Conservation (phyloP, 2,888 invertebrate genomes). For the Meghimatium bilineatum region DNA sequence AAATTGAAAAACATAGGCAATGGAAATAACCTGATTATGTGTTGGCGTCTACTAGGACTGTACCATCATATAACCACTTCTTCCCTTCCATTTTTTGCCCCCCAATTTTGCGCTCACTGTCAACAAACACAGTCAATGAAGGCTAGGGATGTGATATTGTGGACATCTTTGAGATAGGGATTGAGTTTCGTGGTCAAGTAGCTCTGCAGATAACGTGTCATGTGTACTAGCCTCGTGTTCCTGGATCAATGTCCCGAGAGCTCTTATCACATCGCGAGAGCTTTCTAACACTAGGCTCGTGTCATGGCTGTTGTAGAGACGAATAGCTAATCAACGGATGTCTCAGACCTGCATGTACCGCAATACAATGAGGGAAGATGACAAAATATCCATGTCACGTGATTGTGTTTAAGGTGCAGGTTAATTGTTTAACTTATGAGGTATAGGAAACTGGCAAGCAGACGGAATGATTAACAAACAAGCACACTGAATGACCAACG, state of each 20-base stretch:
- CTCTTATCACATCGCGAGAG: neutral
- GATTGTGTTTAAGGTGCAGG: neutral
- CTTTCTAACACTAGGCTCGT: neutral
- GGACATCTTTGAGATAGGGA: neutral
- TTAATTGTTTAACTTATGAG: too few relatives aligned
- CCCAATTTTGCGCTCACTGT: too few relatives aligned
- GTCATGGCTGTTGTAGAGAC: too few relatives aligned
- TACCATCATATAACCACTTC: neutral
- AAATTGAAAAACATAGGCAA: too few relatives aligned
- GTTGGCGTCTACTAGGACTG: too few relatives aligned
- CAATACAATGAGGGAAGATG: neutral
- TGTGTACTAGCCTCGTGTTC: neutral
- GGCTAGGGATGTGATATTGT: neutral
- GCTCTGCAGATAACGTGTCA: neutral
- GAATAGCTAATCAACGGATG: constrained; percentile 9
- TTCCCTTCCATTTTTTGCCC: too few relatives aligned
- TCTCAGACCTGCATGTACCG: neutral
- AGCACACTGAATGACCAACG: too few relatives aligned
- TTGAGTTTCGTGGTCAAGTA: constrained; percentile 2
- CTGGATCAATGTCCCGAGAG: constrained; percentile 16
- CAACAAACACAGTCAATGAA: neutral
- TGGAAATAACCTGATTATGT: too few relatives aligned
- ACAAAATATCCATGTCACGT: neutral
- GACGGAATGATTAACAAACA: too few relatives aligned
- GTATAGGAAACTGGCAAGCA: too few relatives aligned